These are phyloP conservation scores for rabbit (Oryctolagus cuniculus) DNA, from an alignment of 2,113 vertebrate species.

Conservation along the genomic window mOryCun1.1 NC_091432.1:145663001-145663500, in stretches of 20 bases:
- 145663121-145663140: background rate
- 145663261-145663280: background rate
- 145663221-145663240: background rate
- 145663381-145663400: background rate
- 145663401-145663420: background rate
- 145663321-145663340: background rate
- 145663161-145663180: background rate
- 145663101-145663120: background rate
- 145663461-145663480: background rate
- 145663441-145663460: background rate
- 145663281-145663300: constrained; percentile 48
- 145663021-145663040: constrained; percentile 53
- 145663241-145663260: background rate
- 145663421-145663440: background rate
- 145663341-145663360: background rate
- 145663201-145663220: constrained; percentile 12
- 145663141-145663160: constrained; percentile 31
- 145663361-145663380: background rate
- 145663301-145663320: background rate
- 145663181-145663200: background rate
- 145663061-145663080: background rate
- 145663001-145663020: background rate
- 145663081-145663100: constrained; percentile 23
- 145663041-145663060: constrained; percentile 24
- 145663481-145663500: too few relatives aligned